These are phyloP conservation scores for Drosophila repletoides DNA, from an alignment of 1,140 invertebrate genomes.

Conservation along the genomic window DNA sequence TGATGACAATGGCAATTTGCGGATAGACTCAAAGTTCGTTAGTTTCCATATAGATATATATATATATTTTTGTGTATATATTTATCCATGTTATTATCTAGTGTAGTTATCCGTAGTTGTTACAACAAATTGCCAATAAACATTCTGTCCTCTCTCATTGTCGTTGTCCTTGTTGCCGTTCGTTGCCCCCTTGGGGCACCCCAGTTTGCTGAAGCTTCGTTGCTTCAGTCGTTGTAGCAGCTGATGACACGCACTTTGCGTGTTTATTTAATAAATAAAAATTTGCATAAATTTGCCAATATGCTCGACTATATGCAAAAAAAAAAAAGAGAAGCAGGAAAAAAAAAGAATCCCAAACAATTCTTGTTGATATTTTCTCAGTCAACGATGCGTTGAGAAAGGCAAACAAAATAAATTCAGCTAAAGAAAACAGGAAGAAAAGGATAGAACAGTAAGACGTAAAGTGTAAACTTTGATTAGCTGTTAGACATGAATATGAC, in stretches of 20 bases:
- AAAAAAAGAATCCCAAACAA: not conserved
- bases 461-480: constrained; percentile 7
- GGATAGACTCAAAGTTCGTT: not conserved
- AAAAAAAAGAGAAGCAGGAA: not conserved
- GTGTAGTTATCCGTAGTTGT: not conserved
- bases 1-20: not conserved
- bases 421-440: not conserved
- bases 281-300: constrained; percentile 73
- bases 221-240: not conserved
- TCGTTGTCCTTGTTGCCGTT: constrained; percentile 51
- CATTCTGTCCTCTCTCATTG: not conserved
- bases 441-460: constrained; percentile 31
- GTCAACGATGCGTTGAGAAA: constrained; percentile 13
- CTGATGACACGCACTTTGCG: constrained; percentile 68
- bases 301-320: constrained; percentile 23
- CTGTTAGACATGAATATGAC: not conserved
- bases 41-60: too few species aligned
- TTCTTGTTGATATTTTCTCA: constrained; percentile 39
- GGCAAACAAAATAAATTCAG: constrained; percentile 42
- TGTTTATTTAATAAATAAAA: constrained; percentile 79
- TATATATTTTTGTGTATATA: too few species aligned
- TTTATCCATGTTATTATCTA: too few species aligned
- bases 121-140: constrained; percentile 22
- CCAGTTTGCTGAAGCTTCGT: not conserved
- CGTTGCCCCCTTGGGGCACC: constrained; percentile 33